Conservation (phyloP, 2,113 vertebrate genomes). For the Struthidea cinerea region DNA sequence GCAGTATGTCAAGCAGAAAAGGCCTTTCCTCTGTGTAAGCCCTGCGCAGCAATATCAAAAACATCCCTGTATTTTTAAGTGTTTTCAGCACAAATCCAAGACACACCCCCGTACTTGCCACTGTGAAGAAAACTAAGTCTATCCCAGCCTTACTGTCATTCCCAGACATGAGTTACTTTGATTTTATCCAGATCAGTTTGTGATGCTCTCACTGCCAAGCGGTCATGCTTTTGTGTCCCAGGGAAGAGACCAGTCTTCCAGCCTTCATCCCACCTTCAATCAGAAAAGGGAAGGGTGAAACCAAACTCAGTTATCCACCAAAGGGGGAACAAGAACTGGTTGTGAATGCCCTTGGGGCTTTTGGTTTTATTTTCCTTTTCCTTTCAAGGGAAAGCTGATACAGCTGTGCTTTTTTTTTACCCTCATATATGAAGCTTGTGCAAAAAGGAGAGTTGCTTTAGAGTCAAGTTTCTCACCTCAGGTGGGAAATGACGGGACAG, state of each 20-base stretch:
- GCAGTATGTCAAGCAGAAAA: not conserved
- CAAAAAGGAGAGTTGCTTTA: not conserved
- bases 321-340: not conserved
- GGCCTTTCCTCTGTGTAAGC: not conserved
- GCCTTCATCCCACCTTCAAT: not conserved
- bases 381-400: not conserved
- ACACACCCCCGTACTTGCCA: rapidly evolving
- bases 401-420: not conserved
- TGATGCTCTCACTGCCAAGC: not conserved
- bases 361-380: not conserved
- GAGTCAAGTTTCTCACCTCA: not conserved
- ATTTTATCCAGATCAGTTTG: not conserved
- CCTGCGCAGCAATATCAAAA: not conserved
- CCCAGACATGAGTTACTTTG: not conserved
- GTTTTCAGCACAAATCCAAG: not conserved
- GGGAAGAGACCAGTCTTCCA: not conserved
- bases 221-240: not conserved
- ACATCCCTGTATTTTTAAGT: not conserved
- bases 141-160: not conserved
- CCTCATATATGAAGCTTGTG: not conserved
- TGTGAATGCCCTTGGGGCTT: not conserved
- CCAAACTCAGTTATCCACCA: not conserved
- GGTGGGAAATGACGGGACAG: not conserved
- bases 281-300: not conserved
- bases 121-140: not conserved